Evolutionary conservation across 2,888 invertebrate genomes (phyloP), one percentile per base, ranked within the genome.

Genomic region (Lasioglossum zephyrum): DNA sequence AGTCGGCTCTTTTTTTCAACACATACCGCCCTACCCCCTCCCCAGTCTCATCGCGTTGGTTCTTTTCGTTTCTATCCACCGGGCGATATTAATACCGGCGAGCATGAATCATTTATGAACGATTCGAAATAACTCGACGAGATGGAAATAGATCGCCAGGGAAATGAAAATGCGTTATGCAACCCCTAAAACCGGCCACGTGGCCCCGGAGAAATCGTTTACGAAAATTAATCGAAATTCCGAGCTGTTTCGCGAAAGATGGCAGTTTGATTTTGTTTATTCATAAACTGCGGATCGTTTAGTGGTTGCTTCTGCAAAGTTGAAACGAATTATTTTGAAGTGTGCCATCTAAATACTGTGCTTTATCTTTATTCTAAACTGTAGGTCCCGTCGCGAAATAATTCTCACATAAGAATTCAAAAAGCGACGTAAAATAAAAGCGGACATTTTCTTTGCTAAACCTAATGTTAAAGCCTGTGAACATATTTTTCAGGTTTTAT

Each of bases 81-180:
- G 31, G 31, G 16, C 72, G 75, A 66, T 77, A 83, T 86, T 87
- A 87, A 87, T 86, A 72, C 79, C 60, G 53, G 11, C n/a, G 47
- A 13, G 80, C 77, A 87, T 87, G 87, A 87, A 87, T 87, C 86
- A 87, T 87, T 86, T 86, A 87, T 87, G 87, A 86, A 83, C 83
- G 83, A 86, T 81, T 87, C 80, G 83, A 87, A 86, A 87, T 87
- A 86, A 87, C 87, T 81, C 76, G 83, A 41, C 74, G 53, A 78
- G 83, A 76, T 83, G 78, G 75, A 83, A 86, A 87, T 87, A 79
- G 86, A 87, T 86, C 82, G 77, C 39, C n/a, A 47, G 60, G n/a
- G 49, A 41, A 57, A 75, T 63, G 73, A 76, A 69, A 69, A 76
- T n/a, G 47, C 60, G 79, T 87, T 82, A 77, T 69, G 66, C 79